phyloP scores from a whole-genome alignment of 2,113 vertebrate genomes.

The Oreochromis spilurus region DNA sequence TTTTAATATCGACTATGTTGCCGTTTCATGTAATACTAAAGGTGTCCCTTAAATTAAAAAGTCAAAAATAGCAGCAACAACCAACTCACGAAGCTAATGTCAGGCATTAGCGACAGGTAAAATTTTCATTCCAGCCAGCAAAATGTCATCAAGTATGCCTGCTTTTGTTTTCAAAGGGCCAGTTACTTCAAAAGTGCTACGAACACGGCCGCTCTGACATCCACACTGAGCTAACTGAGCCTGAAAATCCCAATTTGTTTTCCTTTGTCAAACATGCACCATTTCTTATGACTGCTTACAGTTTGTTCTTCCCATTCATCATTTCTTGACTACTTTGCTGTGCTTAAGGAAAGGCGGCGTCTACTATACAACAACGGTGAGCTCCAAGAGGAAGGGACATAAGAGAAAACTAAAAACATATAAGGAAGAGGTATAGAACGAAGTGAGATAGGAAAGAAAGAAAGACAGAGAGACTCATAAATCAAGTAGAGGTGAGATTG shows the following conservation, averaged over 20 bases:
- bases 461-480: conserved; percentile 59
- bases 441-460: neutral
- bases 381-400: neutral
- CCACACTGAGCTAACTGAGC: neutral
- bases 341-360: neutral
- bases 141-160: neutral
- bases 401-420: conserved; percentile 14
- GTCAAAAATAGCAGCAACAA: neutral
- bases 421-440: conserved; percentile 11
- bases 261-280: neutral
- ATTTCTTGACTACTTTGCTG: neutral
- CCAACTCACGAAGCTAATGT: neutral
- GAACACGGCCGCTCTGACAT: neutral
- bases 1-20: neutral
- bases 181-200: neutral
- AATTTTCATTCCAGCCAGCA: neutral
- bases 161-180: neutral
- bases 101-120: neutral
- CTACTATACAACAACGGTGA: neutral
- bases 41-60: neutral
- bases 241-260: neutral
- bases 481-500: conserved; percentile 73
- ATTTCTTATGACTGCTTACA: neutral
- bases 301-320: neutral
- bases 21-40: neutral